Evolutionary conservation across 2,113 vertebrate species (phyloP), one percentile per base, ranked within the genome.

Genomic region (Paralichthys olivaceus): DNA sequence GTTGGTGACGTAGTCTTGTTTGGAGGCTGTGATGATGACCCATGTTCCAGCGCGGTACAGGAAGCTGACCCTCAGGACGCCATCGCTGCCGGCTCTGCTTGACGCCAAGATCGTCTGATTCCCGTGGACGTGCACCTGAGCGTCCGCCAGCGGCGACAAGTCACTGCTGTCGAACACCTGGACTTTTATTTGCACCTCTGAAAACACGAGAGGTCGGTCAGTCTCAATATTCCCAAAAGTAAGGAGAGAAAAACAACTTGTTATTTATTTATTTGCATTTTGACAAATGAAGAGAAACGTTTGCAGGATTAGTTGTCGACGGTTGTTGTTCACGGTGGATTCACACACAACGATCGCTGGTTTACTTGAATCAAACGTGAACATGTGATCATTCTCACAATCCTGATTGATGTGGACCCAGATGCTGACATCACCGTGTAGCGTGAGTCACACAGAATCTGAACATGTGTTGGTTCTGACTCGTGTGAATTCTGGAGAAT

Each of bases 181-280:
- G 59, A 99, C 96, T 93, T 96, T 96, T 83, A 99, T 96, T 88
- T 96, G 94, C 85, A 99, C 95, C 89, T 98, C 98, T 97, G 94
- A 0, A 84, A 74, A 20, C 2, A 69, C 40, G n/a, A 45, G 1
- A 57, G 26, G 22, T 1, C 22, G 25, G 23, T 56, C 7, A 34
- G 32, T 34, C 32, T 34, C 7, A 34, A 34, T 34, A 34, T 34
- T 9, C 32, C 32, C 9, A 9, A 34, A 34, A 7, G 43, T 47
- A 20, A 51, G 43, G 14, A 45, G 32, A 34, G 32, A 34, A 34
- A 7, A 32, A 32, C 29, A 32, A 32, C 29, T 32, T 6, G 1
- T 32, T 32, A 32, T 9, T 34, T 34, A 2, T 34, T 34, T 9
- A 34, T 34, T 34, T 34, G 32, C 32, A 34, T 34, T n/a, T n/a